phyloP scores from a whole-genome alignment of 2,797 vertebrate genomes.

The Trematomus bernacchii region DNA sequence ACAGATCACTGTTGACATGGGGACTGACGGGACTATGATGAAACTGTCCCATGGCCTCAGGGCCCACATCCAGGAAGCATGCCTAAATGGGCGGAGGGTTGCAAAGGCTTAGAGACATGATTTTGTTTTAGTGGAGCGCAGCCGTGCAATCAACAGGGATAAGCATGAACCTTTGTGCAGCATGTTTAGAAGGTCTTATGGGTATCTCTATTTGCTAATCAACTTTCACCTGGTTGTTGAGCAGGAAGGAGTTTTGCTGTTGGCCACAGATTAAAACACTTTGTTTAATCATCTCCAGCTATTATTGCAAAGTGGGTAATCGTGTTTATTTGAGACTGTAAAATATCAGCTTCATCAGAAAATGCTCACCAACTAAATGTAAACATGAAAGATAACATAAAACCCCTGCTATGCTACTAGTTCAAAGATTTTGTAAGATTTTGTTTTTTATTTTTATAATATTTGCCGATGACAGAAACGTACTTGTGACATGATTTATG shows the following conservation, averaged over 20 bases:
- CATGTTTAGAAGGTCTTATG: slow-evolving; percentile 29
- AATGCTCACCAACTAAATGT: slow-evolving; percentile 11
- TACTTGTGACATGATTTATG: slow-evolving; percentile 5
- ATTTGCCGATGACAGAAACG: slow-evolving; percentile 12
- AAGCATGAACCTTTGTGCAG: slow-evolving; percentile 43
- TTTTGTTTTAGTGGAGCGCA: slow-evolving; percentile 61
- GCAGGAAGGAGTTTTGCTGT: slow-evolving; percentile 11
- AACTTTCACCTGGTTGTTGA: slow-evolving; percentile 33
- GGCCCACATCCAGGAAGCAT: slow-evolving; percentile 60
- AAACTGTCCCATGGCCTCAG: slow-evolving; percentile 33
- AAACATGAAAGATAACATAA: slow-evolving; percentile 36
- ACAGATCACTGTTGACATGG: slow-evolving; percentile 27
- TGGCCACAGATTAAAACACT: slow-evolving; percentile 28
- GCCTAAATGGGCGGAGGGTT: slow-evolving; percentile 45
- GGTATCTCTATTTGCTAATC: slow-evolving; percentile 46
- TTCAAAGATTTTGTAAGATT: slow-evolving; percentile 12
- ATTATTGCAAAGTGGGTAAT: slow-evolving; percentile 31
- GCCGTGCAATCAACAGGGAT: slow-evolving; percentile 53
- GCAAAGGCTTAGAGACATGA: slow-evolving; percentile 53
- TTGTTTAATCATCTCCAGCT: slow-evolving; percentile 42
- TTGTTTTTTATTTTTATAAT: slow-evolving; percentile 4
- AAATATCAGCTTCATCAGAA: slow-evolving; percentile 41
- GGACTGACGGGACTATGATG: slow-evolving; percentile 34
- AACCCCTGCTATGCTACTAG: not conserved
- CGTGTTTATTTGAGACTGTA: slow-evolving; percentile 38